phyloP scores from a whole-genome alignment of 2,113 vertebrate genomes.

The Paracanthobrama guichenoti region DNA sequence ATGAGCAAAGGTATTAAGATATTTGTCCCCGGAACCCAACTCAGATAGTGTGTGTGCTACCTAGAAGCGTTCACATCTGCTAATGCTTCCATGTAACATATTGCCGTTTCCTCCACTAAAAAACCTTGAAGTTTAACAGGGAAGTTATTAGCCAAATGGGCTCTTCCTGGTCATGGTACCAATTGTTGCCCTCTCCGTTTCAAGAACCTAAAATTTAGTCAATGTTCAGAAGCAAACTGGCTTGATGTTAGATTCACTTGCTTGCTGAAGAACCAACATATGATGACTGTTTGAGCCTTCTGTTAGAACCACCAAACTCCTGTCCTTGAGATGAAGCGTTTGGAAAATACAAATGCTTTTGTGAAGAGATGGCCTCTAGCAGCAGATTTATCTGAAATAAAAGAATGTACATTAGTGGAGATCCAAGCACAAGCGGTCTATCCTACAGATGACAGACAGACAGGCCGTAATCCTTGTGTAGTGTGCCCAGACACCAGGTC shows the following conservation, averaged over 20 bases:
- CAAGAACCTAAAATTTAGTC: slow-evolving; percentile 28
- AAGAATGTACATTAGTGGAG: neutral
- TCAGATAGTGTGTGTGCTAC: slow-evolving; percentile 51
- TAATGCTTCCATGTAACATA: slow-evolving; percentile 77
- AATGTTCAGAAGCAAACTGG: slow-evolving; percentile 23
- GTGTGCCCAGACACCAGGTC: slow-evolving; percentile 51
- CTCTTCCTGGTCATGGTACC: slow-evolving; percentile 76
- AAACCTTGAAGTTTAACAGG: slow-evolving; percentile 73
- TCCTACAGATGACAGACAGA: slow-evolving; percentile 27
- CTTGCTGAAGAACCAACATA: neutral
- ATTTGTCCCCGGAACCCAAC: slow-evolving; percentile 49
- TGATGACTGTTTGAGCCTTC: neutral
- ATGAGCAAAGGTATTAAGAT: slow-evolving; percentile 36
- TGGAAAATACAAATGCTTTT: slow-evolving; percentile 27
- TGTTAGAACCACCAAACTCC: neutral
- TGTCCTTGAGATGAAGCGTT: slow-evolving; percentile 1
- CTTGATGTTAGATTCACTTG: neutral
- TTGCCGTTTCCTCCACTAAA: slow-evolving; percentile 78
- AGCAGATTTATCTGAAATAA: slow-evolving; percentile 28
- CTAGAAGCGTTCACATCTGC: slow-evolving; percentile 81
- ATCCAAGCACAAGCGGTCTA: slow-evolving; percentile 3
- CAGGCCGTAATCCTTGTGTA: slow-evolving; percentile 31
- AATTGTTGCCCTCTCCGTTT: slow-evolving; percentile 37
- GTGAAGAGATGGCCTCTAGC: slow-evolving; percentile 14
- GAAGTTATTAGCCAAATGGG: slow-evolving; percentile 83